Evolutionary conservation across 2,888 invertebrate species (phyloP).

Genomic region (Limenitis camilla): DNA sequence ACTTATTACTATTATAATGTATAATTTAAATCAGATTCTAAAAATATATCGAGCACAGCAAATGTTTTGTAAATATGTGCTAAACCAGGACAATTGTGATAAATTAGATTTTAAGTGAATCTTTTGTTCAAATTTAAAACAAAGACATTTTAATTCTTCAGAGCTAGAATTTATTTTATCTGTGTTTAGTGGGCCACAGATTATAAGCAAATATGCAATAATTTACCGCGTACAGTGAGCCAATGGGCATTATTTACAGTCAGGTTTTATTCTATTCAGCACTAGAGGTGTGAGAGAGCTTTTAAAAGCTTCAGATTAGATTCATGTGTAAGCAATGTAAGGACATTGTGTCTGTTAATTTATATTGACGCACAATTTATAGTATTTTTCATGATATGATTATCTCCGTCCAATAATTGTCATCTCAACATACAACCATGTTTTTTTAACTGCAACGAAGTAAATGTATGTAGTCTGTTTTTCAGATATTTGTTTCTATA

Average conservation of each 20-base stretch:
- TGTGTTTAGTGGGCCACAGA: slow-evolving; percentile 7
- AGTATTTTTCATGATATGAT: slow-evolving; percentile 39
- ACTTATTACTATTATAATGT: slow-evolving; percentile 49
- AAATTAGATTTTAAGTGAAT: slow-evolving; percentile 62
- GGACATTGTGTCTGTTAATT: slow-evolving; percentile 31
- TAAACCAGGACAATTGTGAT: slow-evolving; percentile 70
- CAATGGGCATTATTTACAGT: slow-evolving; percentile 57
- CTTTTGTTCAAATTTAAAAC: slow-evolving; percentile 24
- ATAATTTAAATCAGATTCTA: slow-evolving; percentile 57
- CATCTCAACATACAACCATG: slow-evolving; percentile 1
- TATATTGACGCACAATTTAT: slow-evolving; percentile 59
- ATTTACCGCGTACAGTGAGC: slow-evolving; percentile 46
- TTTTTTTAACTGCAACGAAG: not conserved
- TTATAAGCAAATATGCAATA: slow-evolving; percentile 29
- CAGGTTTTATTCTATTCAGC: slow-evolving; percentile 32
- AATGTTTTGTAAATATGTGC: slow-evolving; percentile 63
- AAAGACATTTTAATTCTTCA: slow-evolving; percentile 21
- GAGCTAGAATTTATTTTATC: slow-evolving; percentile 36
- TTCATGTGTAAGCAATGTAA: slow-evolving; percentile 22
- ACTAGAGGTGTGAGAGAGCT: slow-evolving; percentile 25
- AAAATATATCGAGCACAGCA: slow-evolving; percentile 59
- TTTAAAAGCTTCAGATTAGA: slow-evolving; percentile 20
- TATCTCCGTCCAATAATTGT: slow-evolving; percentile 60
- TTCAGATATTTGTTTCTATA: not conserved
- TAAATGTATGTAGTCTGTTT: not conserved